These are phyloP conservation scores for Zaprionus tsacasi DNA, from an alignment of 1,140 invertebrate genomes.

Conservation along the genomic window DNA sequence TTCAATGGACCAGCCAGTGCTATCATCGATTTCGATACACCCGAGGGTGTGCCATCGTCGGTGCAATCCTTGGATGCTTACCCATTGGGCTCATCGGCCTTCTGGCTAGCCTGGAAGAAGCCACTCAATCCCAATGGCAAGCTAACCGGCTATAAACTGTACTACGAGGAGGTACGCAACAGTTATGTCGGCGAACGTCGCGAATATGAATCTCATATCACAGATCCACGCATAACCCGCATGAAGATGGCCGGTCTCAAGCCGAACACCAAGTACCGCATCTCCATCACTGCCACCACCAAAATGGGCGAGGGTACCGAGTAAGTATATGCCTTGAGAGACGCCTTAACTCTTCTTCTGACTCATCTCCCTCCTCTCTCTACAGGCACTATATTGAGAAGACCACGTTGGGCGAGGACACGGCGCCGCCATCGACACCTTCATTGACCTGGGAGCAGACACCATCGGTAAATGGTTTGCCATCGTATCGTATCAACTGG, in stretches of 20 bases:
- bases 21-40: constrained; percentile 92
- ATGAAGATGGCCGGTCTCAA: constrained; percentile 94
- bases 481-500: constrained; percentile 93
- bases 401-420: constrained; percentile 87
- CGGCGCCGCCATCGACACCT: constrained; percentile 90
- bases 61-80: constrained; percentile 92
- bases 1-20: constrained; percentile 96
- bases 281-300: constrained; percentile 93
- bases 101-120: constrained; percentile 95
- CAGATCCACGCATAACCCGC: constrained; percentile 89
- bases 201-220: constrained; percentile 91
- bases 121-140: constrained; percentile 97
- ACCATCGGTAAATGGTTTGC: constrained; percentile 89
- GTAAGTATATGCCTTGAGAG: constrained; percentile 81
- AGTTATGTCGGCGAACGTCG: constrained; percentile 88
- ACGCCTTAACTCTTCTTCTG: not conserved
- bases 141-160: constrained; percentile 96
- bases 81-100: constrained; percentile 94
- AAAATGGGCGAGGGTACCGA: constrained; percentile 92
- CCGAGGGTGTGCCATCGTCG: constrained; percentile 96
- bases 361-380: not conserved
- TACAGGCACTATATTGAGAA: constrained; percentile 91
- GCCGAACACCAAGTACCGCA: constrained; percentile 94
- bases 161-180: constrained; percentile 92
- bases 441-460: constrained; percentile 89